Base-by-base conservation (phyloP, 2,888 invertebrate species). In the Ectemnius cavifrons region DNA sequence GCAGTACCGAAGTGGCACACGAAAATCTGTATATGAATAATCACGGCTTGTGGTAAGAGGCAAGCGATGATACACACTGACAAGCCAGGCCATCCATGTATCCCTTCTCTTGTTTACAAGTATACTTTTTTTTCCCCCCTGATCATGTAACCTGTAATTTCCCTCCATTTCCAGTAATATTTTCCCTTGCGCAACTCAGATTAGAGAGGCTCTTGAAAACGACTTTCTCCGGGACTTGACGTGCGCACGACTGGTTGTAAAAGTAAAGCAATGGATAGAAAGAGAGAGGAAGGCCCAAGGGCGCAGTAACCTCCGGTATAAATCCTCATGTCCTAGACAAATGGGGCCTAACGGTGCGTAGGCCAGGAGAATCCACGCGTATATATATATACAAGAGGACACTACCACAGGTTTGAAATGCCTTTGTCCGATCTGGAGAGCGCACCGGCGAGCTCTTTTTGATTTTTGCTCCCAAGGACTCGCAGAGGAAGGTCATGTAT, bases 321-420 rank as follows among this genome's bases (percentile, higher is more conserved):
- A 82, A 82, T 82, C 80, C 77, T 65, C 71, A 68, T 73, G 78
- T 85, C 81, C 78, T 84, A 82, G 86, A 86, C 82, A 85, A 85
- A 87, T 86, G 85, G 86, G 75, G 75, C 77, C 82, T 84, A 88
- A 87, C 88, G 84, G 86, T 81, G 83, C 81, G 79, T 76, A 79
- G 70, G 72, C 75, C 73, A 74, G 62, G 47, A 69, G 65, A 18
- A 45, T 71, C 65, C 14, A 49, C 70, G 62, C 78, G 60, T 63
- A 68, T 71, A 75, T 71, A 75, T 71, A 68, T 71, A 75, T 71
- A 73, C 76, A 75, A 80, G 68, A 23, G 64, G 67, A 59, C 71
- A 63, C 23, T 67, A 78, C 71, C 62, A 75, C 67, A 11, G 37
- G 8, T 1, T 11, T 11, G 37, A 37, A 37, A 37, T 37, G 76